Conservation (phyloP, 2,797 vertebrate genomes). For the Dendrocincla tyrannina region DNA sequence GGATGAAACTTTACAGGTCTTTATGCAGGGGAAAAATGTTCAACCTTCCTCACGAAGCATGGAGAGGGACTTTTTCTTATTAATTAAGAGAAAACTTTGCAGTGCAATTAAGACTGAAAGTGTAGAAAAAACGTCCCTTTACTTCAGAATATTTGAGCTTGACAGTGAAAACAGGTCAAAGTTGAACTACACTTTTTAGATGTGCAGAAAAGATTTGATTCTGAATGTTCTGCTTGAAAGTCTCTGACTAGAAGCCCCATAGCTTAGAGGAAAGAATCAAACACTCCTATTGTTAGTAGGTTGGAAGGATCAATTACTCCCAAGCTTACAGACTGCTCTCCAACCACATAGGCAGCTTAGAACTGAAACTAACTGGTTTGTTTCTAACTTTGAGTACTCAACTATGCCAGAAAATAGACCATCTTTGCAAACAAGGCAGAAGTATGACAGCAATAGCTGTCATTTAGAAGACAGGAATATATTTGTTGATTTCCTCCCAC, state of each 20-base stretch:
- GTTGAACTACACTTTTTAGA: neutral
- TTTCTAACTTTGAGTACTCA: neutral
- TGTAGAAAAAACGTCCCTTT: neutral
- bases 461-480: neutral
- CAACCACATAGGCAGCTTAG: neutral
- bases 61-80: neutral
- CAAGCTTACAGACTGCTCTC: neutral
- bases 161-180: neutral
- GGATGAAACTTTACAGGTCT: neutral
- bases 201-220: neutral
- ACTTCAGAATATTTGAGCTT: neutral
- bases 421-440: neutral
- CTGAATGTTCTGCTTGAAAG: neutral
- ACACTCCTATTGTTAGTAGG: neutral
- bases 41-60: neutral
- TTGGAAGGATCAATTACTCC: neutral
- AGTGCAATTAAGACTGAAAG: neutral
- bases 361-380: neutral
- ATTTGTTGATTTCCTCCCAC: neutral
- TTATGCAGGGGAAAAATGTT: neutral
- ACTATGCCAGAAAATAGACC: neutral
- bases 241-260: neutral
- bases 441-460: neutral
- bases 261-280: neutral
- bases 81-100: neutral